Evolutionary conservation across 2,113 vertebrate genomes (phyloP), one percentile per base, ranked within the genome.

Genomic region (Ascaphus truei): DNA sequence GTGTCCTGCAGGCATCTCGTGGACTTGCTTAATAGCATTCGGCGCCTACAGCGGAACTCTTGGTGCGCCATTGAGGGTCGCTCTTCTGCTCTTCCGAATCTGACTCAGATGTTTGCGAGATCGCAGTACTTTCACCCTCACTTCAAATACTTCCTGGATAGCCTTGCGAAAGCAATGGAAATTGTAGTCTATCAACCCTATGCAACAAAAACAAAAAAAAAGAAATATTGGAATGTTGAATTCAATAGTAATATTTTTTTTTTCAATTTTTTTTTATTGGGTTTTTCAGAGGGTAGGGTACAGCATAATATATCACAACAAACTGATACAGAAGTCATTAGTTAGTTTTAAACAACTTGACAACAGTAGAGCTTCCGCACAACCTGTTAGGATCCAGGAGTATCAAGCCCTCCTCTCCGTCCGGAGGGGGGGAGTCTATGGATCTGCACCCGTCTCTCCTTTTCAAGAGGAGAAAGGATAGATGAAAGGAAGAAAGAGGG

Each of bases 141-240:
- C 93, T 71, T 97, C 94, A 78, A 98, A 98, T 39, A 98, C 95
- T 78, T 98, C 95, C 79, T 98, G 93, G 75, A 98, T 98, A 79
- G 95, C 95, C 77, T 95, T 96, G 79, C 92, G 93, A 75, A 98
- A 96, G 78, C 95, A 98, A 82, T 96, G 94, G 80, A 98, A 98
- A 87, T 98, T 98, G 86, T 98, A 98, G 89, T 98, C 95, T 71
- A 98, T 96, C 36, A 98, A 85, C 68, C 95, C 95, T 98, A 78
- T 47, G 34, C 53, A 55, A 23, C 59, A 71, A 72, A 41, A 73
- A 61, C 72, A 75, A 18, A 81, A 45, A 76, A 77, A 71, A 7
- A 55, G 34, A 30, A 3, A 18, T 3, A 47, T 57, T 72, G 64
- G 29, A 2, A 11, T 0, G 0, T 47, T 74, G 37, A 57, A 55